Evolutionary conservation across 1,140 invertebrate genomes (phyloP), one percentile per base, ranked within the genome.

Genomic region (Bombyx mandarina): DNA sequence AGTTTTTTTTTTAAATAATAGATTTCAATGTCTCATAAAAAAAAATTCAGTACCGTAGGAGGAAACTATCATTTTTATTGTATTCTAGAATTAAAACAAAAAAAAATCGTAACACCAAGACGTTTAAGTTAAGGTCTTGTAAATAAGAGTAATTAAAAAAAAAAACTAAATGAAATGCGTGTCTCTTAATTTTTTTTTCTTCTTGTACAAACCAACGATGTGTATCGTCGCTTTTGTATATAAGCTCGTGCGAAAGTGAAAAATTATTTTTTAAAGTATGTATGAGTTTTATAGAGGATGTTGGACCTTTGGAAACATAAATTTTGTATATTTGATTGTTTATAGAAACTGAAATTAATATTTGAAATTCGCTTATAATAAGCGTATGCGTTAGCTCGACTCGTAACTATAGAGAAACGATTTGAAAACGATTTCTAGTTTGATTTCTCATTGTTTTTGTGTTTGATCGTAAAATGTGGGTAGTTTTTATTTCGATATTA

Each of bases 91-190:
- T 73, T 68, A 63, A 67, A 66, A 65, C 18, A 60, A 69, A 68
- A 61, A 69, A 73, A 80, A 73, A 64, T 71, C 60, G 71, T 78
- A 62, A 83, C 80, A 83, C 78, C 80, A 83, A 83, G 58, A 73
- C 60, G 61, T 71, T 75, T 68, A 60, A 64, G 53, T 67, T 64
- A 67, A 68, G 67, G 52, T 67, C 51, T 58, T 76, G 73, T 79
- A 78, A 60, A 78, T 78, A 66, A 60, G 51, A 8, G 43, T 22
- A 26, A 46, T 47, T 55, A 43, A 54, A 60, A 60, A 60, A 62
- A 61, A 68, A 63, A 67, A 51, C 57, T 69, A 72, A 66, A 35
- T 35, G 18, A 8, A 66, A 62, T 63, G 69, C 66, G 67, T 73
- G 71, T 35, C 26, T 71, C 65, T 60, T 70, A 61, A 51, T 42